Base-by-base conservation (phyloP, 2,113 vertebrate genomes). In the Tylochromis polylepis region DNA sequence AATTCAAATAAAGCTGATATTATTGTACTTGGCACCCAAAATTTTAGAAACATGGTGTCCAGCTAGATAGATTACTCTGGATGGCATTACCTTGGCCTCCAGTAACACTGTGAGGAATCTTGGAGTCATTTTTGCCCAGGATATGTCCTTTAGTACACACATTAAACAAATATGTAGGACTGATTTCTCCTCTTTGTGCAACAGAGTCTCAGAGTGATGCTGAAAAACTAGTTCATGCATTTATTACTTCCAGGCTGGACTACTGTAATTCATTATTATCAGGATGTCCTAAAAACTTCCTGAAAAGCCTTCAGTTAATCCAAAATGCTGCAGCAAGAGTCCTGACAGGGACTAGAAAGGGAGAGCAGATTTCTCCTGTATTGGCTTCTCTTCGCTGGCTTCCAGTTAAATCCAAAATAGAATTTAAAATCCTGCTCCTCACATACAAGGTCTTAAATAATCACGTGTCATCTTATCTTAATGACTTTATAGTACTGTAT, bases 121-220 rank as follows among this genome's bases (percentile, higher is more conserved):
- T 12, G n/a, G n/a, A n/a, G 57, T 58, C 24, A 58, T 58, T 29
- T 58, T 29, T 58, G 24, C 0, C 57, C 57, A 58, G 57, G 57
- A 58, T 58, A 8, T 59, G 24, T 59, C 57, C 24, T 29, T 16
- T 24, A 59, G 16, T 29, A 29, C 57, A 29, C 24, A 59, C 16
- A 58, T 58, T 58, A 58, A 58, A 58, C 2, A 58, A 58, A 29
- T 16, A 3, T 59, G 57, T 58, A 58, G 57, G 57, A 59, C 7
- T 59, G 57, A 16, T 59, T 2, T 59, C 57, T 58, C 0, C 57
- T 58, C 24, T 29, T 58, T 0, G 14, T 58, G 24, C 24, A 29
- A 58, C 1, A 59, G 4, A 59, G 24, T 59, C 14, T 59, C n/a
- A n/a, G n/a, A n/a, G 16, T 60, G 58, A 20, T 29, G 34, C 58